A percentile compares a stretch with the other conserved stretches of the same genome.
Conservation (phyloP, 2,888 invertebrate genomes). For the Tupiocoris notatus region DNA sequence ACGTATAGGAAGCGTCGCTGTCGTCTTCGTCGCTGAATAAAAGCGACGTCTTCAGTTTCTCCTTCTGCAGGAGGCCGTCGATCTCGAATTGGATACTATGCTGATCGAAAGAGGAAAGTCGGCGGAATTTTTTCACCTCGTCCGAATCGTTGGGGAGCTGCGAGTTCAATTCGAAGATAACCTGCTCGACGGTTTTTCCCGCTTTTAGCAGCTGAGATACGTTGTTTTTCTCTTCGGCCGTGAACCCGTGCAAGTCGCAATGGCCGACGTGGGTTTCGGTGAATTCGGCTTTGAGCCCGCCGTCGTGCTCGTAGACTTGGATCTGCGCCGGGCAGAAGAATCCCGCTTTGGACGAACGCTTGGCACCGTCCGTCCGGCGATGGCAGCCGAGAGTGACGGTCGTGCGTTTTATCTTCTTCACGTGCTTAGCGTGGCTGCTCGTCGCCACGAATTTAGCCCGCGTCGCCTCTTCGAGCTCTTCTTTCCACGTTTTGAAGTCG, state of each 20-base stretch:
- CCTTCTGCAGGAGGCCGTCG: not conserved
- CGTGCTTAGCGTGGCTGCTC: not conserved
- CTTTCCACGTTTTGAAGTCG: constrained; percentile 19
- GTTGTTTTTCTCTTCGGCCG: not conserved
- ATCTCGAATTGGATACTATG: not conserved
- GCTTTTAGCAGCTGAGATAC: constrained; percentile 1
- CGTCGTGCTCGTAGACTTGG: not conserved
- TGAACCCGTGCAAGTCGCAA: not conserved
- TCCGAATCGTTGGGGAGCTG: not conserved
- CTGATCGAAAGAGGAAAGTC: not conserved
- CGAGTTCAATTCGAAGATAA: not conserved
- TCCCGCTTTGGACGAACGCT: not conserved
- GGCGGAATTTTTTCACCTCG: not conserved
- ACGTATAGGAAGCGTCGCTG: not conserved
- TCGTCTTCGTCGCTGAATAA: not conserved
- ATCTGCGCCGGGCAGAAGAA: constrained; percentile 16
- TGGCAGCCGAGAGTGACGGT: constrained; percentile 3
- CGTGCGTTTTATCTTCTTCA: not conserved
- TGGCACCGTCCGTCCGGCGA: not conserved
- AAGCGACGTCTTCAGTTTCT: not conserved
- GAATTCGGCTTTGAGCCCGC: not conserved
- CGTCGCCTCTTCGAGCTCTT: not conserved
- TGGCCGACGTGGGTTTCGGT: constrained; percentile 20
- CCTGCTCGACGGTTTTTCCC: constrained; percentile 1
- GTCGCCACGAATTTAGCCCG: not conserved